phyloP scores from a whole-genome alignment of 2,888 invertebrate genomes.

The Zaprionus lineosus region DNA sequence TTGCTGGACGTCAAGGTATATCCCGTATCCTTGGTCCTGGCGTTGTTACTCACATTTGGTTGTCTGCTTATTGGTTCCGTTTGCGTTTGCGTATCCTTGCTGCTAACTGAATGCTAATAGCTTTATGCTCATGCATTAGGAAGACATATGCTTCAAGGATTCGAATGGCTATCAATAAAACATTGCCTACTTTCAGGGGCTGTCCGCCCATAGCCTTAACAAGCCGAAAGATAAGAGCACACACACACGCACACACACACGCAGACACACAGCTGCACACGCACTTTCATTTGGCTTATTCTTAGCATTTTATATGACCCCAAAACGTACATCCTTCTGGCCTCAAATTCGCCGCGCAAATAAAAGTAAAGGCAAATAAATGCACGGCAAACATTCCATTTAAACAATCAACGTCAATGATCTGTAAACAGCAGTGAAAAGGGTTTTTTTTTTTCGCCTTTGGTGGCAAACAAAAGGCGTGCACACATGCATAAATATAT shows the following conservation, averaged over 20 bases:
- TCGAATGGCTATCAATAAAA: conserved; percentile 66
- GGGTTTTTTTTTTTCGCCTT: conserved; percentile 45
- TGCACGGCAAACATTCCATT: conserved; percentile 78
- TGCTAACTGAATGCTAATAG: conserved; percentile 42
- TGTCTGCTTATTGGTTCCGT: conserved; percentile 2
- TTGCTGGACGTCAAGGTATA: conserved; percentile 16
- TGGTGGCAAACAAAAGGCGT: conserved; percentile 62
- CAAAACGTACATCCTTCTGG: conserved; percentile 37
- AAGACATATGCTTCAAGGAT: conserved; percentile 36
- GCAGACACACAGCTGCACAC: conserved; percentile 8
- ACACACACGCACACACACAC: conserved; percentile 1
- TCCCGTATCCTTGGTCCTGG: too few species aligned
- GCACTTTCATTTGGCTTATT: conserved; percentile 68
- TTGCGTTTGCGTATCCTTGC: too few species aligned
- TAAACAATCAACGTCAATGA: conserved; percentile 80
- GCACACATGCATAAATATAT: conserved; percentile 59
- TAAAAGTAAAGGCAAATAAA: conserved; percentile 71
- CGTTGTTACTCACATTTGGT: too few species aligned
- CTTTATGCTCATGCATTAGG: conserved; percentile 22
- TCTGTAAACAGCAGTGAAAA: conserved; percentile 77
- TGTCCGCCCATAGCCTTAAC: conserved; percentile 46
- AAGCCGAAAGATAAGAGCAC: conserved; percentile 14
- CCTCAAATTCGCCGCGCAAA: conserved; percentile 54
- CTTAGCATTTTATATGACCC: conserved; percentile 49
- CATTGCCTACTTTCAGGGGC: conserved; percentile 52